phyloP scores from a whole-genome alignment of 2,888 invertebrate genomes.

The Melipona bicolor region DNA sequence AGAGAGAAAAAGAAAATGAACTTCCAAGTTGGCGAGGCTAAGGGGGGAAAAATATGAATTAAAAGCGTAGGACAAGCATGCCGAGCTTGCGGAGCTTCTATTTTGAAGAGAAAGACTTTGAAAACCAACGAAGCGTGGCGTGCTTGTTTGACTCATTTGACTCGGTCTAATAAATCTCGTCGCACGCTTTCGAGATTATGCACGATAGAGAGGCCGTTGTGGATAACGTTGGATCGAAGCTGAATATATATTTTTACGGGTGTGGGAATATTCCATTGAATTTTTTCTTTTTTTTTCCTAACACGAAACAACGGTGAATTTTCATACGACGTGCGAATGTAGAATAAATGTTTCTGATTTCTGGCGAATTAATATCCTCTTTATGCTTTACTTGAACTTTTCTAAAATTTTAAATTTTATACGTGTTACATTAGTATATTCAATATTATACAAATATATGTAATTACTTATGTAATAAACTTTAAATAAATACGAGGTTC shows the following conservation, averaged over 20 bases:
- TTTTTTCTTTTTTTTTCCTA: not conserved
- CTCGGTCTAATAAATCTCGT: slow-evolving; percentile 32
- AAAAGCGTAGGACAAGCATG: not conserved
- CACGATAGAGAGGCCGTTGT: not conserved
- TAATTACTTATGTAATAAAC: no score
- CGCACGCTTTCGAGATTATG: slow-evolving; percentile 13
- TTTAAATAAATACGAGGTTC: not conserved
- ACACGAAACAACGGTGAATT: not conserved
- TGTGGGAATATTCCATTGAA: not conserved
- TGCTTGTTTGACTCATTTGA: slow-evolving; percentile 20
- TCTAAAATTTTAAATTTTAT: not conserved
- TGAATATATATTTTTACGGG: not conserved
- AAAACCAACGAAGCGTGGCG: slow-evolving; percentile 5
- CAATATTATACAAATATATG: not conserved
- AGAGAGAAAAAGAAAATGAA: not conserved
- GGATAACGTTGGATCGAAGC: slow-evolving; percentile 11
- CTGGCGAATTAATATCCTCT: not conserved
- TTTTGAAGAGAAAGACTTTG: slow-evolving; percentile 24
- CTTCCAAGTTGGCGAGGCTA: not conserved
- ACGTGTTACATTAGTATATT: not conserved
- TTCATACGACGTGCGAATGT: not conserved
- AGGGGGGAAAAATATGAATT: not conserved
- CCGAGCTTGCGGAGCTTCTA: slow-evolving; percentile 16
- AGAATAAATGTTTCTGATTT: not conserved
- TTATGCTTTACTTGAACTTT: not conserved